phyloP scores from a whole-genome alignment of 2,797 vertebrate species.

The Arrhamphus sclerolepis region DNA sequence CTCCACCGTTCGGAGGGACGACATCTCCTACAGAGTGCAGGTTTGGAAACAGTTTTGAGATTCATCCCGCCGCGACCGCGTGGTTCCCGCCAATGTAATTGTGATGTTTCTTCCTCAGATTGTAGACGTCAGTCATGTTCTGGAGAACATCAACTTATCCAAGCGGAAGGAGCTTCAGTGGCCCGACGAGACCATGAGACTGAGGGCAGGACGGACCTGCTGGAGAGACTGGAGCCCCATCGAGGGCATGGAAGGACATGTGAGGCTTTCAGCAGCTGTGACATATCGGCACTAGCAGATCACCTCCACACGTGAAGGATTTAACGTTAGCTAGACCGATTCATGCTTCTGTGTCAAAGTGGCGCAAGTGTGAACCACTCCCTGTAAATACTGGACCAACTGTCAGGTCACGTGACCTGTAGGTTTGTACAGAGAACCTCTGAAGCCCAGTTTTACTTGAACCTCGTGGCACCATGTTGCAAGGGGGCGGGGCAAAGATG shows the following conservation, averaged over 20 bases:
- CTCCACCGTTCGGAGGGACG: conserved; percentile 86
- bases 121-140: conserved; percentile 91
- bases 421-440: too few species aligned
- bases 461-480: too few species aligned
- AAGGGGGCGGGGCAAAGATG: too few species aligned
- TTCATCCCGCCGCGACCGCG: neutral
- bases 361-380: too few species aligned
- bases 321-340: too few species aligned
- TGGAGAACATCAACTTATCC: conserved; percentile 95
- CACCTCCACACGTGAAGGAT: neutral
- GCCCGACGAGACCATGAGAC: conserved; percentile 93
- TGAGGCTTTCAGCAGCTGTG: conserved; percentile 76
- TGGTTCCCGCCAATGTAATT: neutral
- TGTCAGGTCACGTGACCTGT: too few species aligned
- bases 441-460: too few species aligned
- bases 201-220: conserved; percentile 94
- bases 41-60: conserved; percentile 60
- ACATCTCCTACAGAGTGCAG: conserved; percentile 97
- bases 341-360: too few species aligned
- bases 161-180: conserved; percentile 98
- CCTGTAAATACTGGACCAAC: too few species aligned
- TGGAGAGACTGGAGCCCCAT: conserved; percentile 99
- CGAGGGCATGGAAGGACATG: conserved; percentile 99
- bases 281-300: neutral
- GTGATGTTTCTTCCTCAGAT: conserved; percentile 71